A percentile compares a stretch with the other conserved stretches of the same genome.
These are phyloP conservation scores for Prunella fulvescens DNA, from an alignment of 2,113 vertebrate genomes.

Conservation along the genomic window DNA sequence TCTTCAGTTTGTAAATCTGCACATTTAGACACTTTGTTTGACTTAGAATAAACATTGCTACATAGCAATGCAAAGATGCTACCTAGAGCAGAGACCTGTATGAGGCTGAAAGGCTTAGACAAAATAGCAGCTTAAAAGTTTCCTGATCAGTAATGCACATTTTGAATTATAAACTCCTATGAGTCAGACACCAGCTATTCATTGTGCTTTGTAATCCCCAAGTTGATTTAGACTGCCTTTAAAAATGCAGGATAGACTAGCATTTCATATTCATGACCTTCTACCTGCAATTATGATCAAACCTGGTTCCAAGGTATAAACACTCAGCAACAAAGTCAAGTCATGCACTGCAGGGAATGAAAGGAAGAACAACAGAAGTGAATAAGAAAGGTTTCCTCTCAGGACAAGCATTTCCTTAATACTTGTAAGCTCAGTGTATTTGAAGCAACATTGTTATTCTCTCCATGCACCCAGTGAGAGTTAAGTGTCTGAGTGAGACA, in stretches of 20 bases:
- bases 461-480: not conserved
- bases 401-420: not conserved
- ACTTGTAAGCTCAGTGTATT: not conserved
- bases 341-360: not conserved
- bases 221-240: not conserved
- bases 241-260: not conserved
- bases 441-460: not conserved
- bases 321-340: not conserved
- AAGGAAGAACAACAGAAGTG: not conserved
- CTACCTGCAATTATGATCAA: not conserved
- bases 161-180: not conserved
- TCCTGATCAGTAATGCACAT: not conserved
- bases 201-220: not conserved
- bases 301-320: not conserved
- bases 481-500: not conserved
- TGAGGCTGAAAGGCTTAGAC: not conserved
- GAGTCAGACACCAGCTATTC: not conserved
- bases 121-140: not conserved
- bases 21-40: not conserved
- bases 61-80: not conserved
- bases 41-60: not conserved
- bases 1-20: not conserved
- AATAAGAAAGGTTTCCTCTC: not conserved
- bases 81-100: not conserved
- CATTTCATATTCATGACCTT: not conserved